phyloP scores from a whole-genome alignment of 2,888 invertebrate species.

The Melieria crassipennis region DNA sequence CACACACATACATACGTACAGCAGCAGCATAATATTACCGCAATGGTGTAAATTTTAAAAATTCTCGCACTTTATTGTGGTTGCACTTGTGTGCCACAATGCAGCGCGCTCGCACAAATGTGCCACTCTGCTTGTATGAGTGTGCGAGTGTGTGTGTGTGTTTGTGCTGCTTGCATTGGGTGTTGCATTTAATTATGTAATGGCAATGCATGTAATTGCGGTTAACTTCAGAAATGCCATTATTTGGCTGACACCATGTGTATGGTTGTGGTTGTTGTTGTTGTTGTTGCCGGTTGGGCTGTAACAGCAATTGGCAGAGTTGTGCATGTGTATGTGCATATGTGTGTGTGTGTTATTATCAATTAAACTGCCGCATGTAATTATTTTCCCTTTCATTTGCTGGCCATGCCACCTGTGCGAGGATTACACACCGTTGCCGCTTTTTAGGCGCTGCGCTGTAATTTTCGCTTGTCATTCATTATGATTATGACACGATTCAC shows the following conservation, averaged over 20 bases:
- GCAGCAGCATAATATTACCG: constrained; percentile 20
- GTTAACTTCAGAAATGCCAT: constrained; percentile 11
- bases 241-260: constrained; percentile 7
- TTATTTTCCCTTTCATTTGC: constrained; percentile 29
- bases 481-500: not conserved
- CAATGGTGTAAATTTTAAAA: constrained; percentile 1
- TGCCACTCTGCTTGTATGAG: not conserved
- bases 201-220: constrained; percentile 39
- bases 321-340: not conserved
- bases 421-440: constrained; percentile 3
- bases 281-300: no score
- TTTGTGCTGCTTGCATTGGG: not conserved
- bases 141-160: not conserved
- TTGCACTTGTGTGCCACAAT: no score
- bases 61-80: no score
- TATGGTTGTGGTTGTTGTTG: no score
- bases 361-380: constrained; percentile 41
- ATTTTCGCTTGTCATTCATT: not conserved
- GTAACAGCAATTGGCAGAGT: no score
- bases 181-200: constrained; percentile 38
- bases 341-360: constrained; percentile 22
- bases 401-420: not conserved
- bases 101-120: not conserved
- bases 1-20: constrained; percentile 6
- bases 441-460: constrained; percentile 6